These are phyloP conservation scores for Trichechus manatus DNA, from an alignment of 2,113 vertebrate species.

Conservation along the genomic window DNA sequence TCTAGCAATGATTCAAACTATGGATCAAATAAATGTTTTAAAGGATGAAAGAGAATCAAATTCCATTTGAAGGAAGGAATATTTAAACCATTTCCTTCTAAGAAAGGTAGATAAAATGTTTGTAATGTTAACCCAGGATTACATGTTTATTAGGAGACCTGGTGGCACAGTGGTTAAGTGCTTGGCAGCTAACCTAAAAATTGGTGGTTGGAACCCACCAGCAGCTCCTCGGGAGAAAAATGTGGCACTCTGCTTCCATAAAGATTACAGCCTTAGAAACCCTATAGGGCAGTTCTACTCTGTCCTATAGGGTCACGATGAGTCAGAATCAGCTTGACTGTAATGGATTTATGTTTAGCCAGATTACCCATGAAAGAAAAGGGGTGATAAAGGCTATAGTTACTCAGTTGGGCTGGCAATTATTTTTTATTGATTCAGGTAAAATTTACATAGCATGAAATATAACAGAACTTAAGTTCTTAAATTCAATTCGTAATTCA, in stretches of 20 bases:
- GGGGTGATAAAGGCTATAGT: background rate
- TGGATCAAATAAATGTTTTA: background rate
- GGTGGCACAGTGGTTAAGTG: background rate
- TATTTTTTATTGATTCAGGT: background rate
- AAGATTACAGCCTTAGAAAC: background rate
- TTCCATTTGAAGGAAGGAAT: background rate
- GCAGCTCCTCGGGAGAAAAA: background rate
- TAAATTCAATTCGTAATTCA: conserved; percentile 54
- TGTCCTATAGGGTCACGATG: background rate
- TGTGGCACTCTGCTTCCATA: background rate
- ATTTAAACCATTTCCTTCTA: conserved; percentile 39
- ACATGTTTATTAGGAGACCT: background rate
- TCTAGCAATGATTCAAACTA: background rate
- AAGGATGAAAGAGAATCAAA: conserved; percentile 22
- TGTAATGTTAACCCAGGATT: conserved; percentile 1
- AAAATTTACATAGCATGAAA: background rate
- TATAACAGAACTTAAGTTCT: background rate
- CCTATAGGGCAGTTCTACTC: background rate
- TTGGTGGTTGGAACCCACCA: background rate
- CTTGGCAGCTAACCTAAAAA: background rate
- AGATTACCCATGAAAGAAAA: conserved; percentile 30
- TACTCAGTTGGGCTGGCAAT: background rate
- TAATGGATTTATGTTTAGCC: background rate
- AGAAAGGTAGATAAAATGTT: conserved; percentile 15
- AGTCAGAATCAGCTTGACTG: background rate